Conservation (phyloP, 2,888 invertebrate genomes). For the Xanthorhoe designata region DNA sequence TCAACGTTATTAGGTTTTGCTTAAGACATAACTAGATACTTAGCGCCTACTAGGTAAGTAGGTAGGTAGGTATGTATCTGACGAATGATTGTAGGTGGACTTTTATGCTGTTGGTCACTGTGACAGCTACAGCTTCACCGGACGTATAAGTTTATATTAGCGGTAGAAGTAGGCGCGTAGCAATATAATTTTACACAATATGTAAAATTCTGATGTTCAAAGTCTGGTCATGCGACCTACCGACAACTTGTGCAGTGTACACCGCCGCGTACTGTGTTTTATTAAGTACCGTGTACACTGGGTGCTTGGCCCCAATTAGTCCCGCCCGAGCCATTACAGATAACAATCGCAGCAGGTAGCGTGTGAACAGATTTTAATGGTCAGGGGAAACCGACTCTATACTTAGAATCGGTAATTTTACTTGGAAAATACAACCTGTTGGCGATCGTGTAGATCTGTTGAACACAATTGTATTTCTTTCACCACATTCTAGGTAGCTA, state of each 20-base stretch:
- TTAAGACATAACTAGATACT: no score
- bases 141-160: no score
- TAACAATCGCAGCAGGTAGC: constrained; percentile 19
- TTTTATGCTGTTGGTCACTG: no score
- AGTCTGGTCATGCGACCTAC: background rate
- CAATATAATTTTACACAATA: no score
- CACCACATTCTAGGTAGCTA: no score
- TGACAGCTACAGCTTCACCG: no score
- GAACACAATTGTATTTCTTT: background rate
- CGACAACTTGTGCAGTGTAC: background rate
- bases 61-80: no score
- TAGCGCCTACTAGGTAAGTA: no score
- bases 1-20: no score
- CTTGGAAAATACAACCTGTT: background rate
- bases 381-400: background rate
- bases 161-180: no score
- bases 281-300: constrained; percentile 11
- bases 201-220: no score
- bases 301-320: constrained; percentile 26
- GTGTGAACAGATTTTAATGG: constrained; percentile 15
- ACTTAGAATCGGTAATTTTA: background rate
- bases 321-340: constrained; percentile 15
- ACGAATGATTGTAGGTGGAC: no score
- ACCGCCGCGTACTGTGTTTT: constrained; percentile 1
- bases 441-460: background rate